Base-by-base conservation (phyloP, 2,888 invertebrate genomes). In the Caenorhabditis uteleia region DNA sequence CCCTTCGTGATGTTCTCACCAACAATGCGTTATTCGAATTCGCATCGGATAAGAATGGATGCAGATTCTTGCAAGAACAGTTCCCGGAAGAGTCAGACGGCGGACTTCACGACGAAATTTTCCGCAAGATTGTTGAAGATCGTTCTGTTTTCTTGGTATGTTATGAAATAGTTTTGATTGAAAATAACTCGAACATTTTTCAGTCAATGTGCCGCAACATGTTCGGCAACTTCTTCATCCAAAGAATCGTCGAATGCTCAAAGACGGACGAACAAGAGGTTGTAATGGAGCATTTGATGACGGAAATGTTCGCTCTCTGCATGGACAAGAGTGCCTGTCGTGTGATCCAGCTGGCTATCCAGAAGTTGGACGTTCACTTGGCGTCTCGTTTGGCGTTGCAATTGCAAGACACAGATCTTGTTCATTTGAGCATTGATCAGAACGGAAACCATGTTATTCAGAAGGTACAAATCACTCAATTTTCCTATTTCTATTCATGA, bases 361-460 rank as follows among this genome's bases (percentile, higher is more conserved):
- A 74, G 65, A 64, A 64, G 38, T 43, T 64, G 25, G 59, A 66
- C 6, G 33, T 36, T 31, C 54, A 58, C 21, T 21, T 65, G 45
- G 49, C 65, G 0, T 53, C 62, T 12, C 48, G 58, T 16, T 29
- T 65, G 16, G 54, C 58, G 3, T 26, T 38, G 2, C 49, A 66
- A 26, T 47, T 66, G 7, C 51, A 53, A 12, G 55, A 60, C 7
- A 33, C 61, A 1, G 75, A 76, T 54, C 53, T 70, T 7, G 67
- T 70, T 18, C 59, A 48, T 3, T 57, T 79, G 20, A 64, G 73
- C 31, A 62, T 70, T 34, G 77, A 80, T 44, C 78, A 77, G 49
- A 78, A 78, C 44, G 80, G 74, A 33, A 78, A 76, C 26, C 78
- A 79, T 47, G 77, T 79, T 27, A 62, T 80, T 43, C 80, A 79